Base-by-base conservation (phyloP, 2,888 invertebrate genomes). In the Merodon equestris region DNA sequence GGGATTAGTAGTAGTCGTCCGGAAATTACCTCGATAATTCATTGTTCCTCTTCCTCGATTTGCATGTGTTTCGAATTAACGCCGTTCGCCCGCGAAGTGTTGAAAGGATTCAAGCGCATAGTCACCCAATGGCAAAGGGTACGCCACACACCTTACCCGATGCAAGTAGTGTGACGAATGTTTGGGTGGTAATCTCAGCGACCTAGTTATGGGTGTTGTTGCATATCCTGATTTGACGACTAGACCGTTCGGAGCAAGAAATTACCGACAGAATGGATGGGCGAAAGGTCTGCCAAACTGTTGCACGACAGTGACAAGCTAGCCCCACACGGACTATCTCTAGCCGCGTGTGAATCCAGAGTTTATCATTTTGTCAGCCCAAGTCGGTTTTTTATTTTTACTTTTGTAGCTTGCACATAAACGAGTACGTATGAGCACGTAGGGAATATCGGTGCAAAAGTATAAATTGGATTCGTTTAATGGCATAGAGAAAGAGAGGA, bases 391-490 rank as follows among this genome's bases (percentile, higher is more conserved):
- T 27, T 7, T 27, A 4, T 27, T 27, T 27, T 4, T 27, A 4
- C 27, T 27, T 27, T 27, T 27, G 27, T 27, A 4, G 27, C 27
- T 2, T 27, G n/a, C 18, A 51, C 50, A 40, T 34, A 1, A 19
- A 13, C 50, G 34, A 3, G 9, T 34, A n/a, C 12, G 47, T 13
- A 34, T 10, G 27, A n/a, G 27, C 1, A 54, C 1, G 50, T 19
- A 36, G 36, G 12, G n/a, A n/a, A 27, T 27, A 27, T 27, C 7
- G 27, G 48, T 63, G 63, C 73, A 38, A 63, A 63, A 57, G 63
- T 73, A 27, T 27, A 57, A 77, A 77, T 77, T 77, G 67, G 73
- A 57, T 73, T 63, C 67, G 67, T 57, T 77, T 71, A 51, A 66
- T 60, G n/a, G 47, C 40, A n/a, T 27, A 7, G 27, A n/a, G n/a